Evolutionary conservation across 2,888 invertebrate species (phyloP).

Genomic region (Tipula helvola): DNA sequence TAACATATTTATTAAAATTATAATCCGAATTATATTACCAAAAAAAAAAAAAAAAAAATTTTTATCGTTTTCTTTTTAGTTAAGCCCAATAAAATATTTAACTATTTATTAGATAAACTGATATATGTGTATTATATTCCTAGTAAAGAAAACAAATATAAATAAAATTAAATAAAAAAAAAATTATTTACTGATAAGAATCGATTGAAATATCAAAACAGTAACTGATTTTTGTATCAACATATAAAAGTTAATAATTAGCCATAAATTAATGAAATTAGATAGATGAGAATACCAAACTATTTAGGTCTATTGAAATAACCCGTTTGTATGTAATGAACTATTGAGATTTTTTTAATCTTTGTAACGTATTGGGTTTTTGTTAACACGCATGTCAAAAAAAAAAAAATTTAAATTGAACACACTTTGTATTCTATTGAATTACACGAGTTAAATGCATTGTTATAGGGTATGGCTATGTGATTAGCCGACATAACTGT

Average conservation of each 20-base stretch:
- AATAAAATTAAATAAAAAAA: background rate
- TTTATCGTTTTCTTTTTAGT: background rate
- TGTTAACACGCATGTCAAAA: background rate
- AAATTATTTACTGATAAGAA: background rate
- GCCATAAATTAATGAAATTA: background rate
- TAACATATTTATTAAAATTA: background rate
- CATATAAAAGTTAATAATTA: background rate
- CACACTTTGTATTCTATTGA: background rate
- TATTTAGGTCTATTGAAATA: background rate
- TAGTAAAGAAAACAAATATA: background rate
- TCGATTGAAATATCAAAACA: background rate
- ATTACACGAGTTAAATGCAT: background rate
- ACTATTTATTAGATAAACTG: background rate
- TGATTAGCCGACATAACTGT: background rate
- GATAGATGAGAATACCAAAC: background rate
- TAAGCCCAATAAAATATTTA: background rate
- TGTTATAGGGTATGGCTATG: background rate
- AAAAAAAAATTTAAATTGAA: background rate
- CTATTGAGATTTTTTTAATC: background rate
- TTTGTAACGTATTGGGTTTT: background rate
- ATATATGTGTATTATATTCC: too few relatives aligned
- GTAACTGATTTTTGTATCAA: background rate
- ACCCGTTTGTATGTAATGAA: background rate
- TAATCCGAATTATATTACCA: background rate
- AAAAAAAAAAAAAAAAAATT: background rate